phyloP scores from a whole-genome alignment of 2,888 invertebrate species.

The Lithodes maja region DNA sequence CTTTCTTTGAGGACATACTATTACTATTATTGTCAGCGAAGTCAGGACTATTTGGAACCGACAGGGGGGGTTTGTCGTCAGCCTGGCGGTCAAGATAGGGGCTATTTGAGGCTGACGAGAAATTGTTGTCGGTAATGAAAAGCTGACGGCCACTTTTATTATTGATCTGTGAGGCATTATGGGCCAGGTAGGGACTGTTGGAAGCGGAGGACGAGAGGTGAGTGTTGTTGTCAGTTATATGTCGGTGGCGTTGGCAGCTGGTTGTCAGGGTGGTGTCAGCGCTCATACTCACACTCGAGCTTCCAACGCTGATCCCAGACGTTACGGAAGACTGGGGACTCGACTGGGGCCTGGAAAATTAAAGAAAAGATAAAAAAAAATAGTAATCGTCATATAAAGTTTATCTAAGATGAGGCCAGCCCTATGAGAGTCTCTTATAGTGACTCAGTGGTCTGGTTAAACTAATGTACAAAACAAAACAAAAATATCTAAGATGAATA shows the following conservation, averaged over 20 bases:
- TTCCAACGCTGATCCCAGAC: slow-evolving; percentile 68
- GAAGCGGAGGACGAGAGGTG: slow-evolving; percentile 48
- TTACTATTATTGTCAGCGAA: not conserved
- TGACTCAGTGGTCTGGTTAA: too few relatives aligned
- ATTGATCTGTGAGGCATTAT: not conserved
- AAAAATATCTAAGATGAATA: too few relatives aligned
- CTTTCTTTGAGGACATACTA: not conserved
- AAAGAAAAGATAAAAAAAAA: not conserved
- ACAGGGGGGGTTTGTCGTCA: not conserved
- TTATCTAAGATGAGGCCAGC: too few relatives aligned
- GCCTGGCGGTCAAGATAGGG: not conserved
- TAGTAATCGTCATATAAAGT: not conserved
- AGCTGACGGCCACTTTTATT: not conserved
- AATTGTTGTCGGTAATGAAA: not conserved
- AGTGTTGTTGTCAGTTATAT: slow-evolving; percentile 47
- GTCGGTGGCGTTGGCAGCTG: slow-evolving; percentile 42
- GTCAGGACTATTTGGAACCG: not conserved
- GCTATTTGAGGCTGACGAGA: not conserved
- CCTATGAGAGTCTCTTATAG: too few relatives aligned
- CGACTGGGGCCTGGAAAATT: slow-evolving; percentile 61
- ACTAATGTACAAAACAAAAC: too few relatives aligned
- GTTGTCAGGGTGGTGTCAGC: slow-evolving; percentile 59
- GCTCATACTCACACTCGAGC: slow-evolving; percentile 69
- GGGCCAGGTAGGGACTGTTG: slow-evolving; percentile 48
- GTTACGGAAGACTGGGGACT: slow-evolving; percentile 70